These are phyloP conservation scores for Ditula angustiorana DNA, from an alignment of 2,888 invertebrate genomes.

Conservation along the genomic window DNA sequence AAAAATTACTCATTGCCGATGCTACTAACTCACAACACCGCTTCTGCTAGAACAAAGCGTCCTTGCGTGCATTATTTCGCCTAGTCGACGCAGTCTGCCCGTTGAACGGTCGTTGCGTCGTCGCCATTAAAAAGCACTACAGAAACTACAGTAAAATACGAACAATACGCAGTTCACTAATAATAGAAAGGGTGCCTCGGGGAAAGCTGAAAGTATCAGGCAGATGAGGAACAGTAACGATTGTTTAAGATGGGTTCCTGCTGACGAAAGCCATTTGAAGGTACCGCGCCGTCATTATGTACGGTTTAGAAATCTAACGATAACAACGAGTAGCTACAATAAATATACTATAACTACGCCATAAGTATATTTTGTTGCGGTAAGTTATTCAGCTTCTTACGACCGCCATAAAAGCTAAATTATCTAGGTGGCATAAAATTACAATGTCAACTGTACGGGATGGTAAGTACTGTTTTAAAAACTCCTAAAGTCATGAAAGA, in stretches of 20 bases:
- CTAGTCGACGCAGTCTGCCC: slow-evolving; percentile 19
- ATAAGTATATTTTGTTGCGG: slow-evolving; percentile 37
- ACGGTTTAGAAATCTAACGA: slow-evolving; percentile 16
- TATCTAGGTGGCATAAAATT: slow-evolving; percentile 75
- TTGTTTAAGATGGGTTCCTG: slow-evolving; percentile 27
- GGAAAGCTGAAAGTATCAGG: slow-evolving; percentile 48
- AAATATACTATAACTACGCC: slow-evolving; percentile 10
- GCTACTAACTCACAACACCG: slow-evolving; percentile 41
- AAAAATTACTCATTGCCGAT: slow-evolving; percentile 80
- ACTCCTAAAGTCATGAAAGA: slow-evolving; percentile 78
- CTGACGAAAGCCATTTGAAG: slow-evolving; percentile 24
- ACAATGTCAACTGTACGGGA: slow-evolving; percentile 67
- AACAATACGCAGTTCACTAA: slow-evolving; percentile 71
- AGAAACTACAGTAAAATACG: slow-evolving; percentile 58
- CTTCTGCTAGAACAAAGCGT: slow-evolving; percentile 33
- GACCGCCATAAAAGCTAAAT: slow-evolving; percentile 67
- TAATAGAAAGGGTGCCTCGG: slow-evolving; percentile 65
- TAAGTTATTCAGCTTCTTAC: slow-evolving; percentile 42
- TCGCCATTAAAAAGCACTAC: slow-evolving; percentile 52
- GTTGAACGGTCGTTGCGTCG: slow-evolving; percentile 22
- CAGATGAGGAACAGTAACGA: slow-evolving; percentile 33
- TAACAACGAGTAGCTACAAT: slow-evolving; percentile 5
- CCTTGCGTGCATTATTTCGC: slow-evolving; percentile 21
- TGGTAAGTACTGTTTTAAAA: slow-evolving; percentile 68
- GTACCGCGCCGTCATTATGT: slow-evolving; percentile 21